Evolutionary conservation across 2,888 invertebrate genomes (phyloP).

Genomic region (Amblyjoppa proteus): DNA sequence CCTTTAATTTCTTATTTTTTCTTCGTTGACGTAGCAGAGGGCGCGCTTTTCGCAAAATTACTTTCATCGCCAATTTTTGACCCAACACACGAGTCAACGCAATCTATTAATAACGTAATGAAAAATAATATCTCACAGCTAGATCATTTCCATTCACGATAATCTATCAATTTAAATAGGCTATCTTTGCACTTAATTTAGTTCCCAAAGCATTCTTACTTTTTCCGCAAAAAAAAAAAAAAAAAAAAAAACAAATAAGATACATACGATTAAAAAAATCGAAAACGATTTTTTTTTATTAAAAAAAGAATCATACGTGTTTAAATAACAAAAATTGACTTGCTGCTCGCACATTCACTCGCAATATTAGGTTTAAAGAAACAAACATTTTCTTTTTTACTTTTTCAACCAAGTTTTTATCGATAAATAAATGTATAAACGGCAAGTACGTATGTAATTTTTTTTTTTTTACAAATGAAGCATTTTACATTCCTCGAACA

Average conservation of each 20-base stretch:
- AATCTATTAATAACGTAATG: constrained; percentile 58
- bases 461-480: background rate
- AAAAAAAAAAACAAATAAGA: background rate
- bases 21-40: constrained; percentile 6
- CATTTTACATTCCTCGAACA: background rate
- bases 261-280: constrained; percentile 3
- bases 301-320: background rate
- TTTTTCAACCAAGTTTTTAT: constrained; percentile 17
- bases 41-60: constrained; percentile 30
- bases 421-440: constrained; percentile 27
- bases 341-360: constrained; percentile 23
- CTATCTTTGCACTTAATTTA: constrained; percentile 49
- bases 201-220: constrained; percentile 32
- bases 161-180: constrained; percentile 32
- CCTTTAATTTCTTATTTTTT: constrained; percentile 8
- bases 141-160: constrained; percentile 55
- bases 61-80: constrained; percentile 45
- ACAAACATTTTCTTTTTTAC: background rate
- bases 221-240: constrained; percentile 47
- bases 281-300: background rate
- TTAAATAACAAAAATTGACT: constrained; percentile 2
- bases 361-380: constrained; percentile 17
- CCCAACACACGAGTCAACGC: constrained; percentile 37
- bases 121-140: constrained; percentile 70
- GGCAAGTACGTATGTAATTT: constrained; percentile 22